Evolutionary conservation across 2,797 vertebrate species (phyloP), one percentile per base, ranked within the genome.

Genomic region (Acanthornis magna): DNA sequence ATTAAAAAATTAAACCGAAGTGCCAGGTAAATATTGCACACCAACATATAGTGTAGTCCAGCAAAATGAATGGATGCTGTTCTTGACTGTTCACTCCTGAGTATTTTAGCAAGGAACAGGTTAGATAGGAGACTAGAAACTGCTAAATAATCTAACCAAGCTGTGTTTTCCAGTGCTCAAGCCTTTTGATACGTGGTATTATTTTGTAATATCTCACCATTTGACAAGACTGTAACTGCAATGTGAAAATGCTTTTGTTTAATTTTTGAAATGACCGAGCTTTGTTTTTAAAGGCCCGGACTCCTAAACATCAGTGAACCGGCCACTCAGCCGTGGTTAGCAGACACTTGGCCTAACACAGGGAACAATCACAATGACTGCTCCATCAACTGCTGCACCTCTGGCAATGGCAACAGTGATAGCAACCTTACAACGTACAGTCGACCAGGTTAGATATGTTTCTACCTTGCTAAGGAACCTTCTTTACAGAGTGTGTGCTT

Each of bases 361-460:
- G 99, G 99, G 95, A 99, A 99, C 98, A 99, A 98, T 95, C 99
- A 99, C 98, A 99, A 99, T 4, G 99, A 99, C 98, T 99, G 99
- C 97, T 98, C 99, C 97, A 99, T 99, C 97, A 99, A 98, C 97
- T 99, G 99, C 98, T 99, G 99, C 96, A 99, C 99, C 3, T 98
- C 99, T 8, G 98, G 99, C 96, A 99, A 98, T 2, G 99, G 99
- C 57, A 99, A 99, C 98, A 99, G 99, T 10, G 99, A 99, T 94
- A 99, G 98, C 98, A 99, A 99, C 98, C 98, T 99, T 93, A 98
- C 99, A 1, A 99, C 99, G 0, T 99, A 99, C 98, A 99, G 99
- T 96, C 98, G 99, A 71, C 99, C 99, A 98, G 99, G 99, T 99
- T 97, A 97, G 98, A 97, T 68, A 82, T 68, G 48, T 90, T 96